phyloP scores from a whole-genome alignment of 1,140 invertebrate genomes.

The Manduca sexta region DNA sequence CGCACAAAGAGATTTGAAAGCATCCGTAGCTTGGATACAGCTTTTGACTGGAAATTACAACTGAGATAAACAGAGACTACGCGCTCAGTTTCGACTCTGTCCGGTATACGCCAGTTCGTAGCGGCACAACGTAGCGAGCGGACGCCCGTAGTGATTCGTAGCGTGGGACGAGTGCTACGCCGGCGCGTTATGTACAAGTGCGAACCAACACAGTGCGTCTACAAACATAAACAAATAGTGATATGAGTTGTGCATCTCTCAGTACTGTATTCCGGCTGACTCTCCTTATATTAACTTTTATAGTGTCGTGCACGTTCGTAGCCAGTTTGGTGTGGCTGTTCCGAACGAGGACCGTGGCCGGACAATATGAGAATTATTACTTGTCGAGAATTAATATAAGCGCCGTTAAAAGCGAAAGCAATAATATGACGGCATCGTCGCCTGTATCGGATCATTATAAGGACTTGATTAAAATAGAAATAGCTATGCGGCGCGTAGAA shows the following conservation, averaged over 20 bases:
- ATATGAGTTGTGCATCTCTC: conserved; percentile 67
- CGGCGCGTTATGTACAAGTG: conserved; percentile 63
- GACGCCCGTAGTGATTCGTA: conserved; percentile 2
- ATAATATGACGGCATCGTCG: conserved; percentile 40
- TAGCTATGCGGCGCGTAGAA: conserved; percentile 67
- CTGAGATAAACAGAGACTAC: conserved; percentile 53
- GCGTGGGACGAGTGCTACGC: conserved; percentile 28
- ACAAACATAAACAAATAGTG: conserved; percentile 68
- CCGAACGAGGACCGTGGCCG: conserved; percentile 40
- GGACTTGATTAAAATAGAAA: conserved; percentile 72
- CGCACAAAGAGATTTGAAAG: conserved; percentile 60
- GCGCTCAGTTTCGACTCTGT: conserved; percentile 27
- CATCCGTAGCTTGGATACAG: conserved; percentile 59
- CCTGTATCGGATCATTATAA: conserved; percentile 65
- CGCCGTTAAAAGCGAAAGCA: conserved; percentile 38
- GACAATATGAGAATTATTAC: conserved; percentile 70
- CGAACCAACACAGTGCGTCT: conserved; percentile 41
- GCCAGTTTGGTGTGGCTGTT: conserved; percentile 65
- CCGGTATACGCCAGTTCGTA: conserved; percentile 51
- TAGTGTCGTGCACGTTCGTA: conserved; percentile 58
- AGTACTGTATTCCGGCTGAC: conserved; percentile 56
- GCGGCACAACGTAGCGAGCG: conserved; percentile 37
- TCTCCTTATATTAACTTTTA: conserved; percentile 59
- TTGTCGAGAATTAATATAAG: conserved; percentile 72
- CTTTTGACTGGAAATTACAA: conserved; percentile 61